Evolutionary conservation across 2,888 invertebrate genomes (phyloP).

Genomic region (Lydus trimaculatus): DNA sequence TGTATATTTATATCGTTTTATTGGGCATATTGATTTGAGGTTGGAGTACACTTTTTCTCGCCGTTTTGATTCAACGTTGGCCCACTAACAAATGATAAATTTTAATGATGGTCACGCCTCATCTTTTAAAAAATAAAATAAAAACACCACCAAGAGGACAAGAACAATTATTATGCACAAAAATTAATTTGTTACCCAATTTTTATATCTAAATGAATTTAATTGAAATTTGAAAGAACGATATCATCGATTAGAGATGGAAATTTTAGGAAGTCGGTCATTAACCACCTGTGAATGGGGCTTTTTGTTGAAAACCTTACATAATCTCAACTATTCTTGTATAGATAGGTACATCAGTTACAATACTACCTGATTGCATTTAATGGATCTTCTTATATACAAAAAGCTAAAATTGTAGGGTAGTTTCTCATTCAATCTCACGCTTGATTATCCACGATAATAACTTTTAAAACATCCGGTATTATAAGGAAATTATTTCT

Average conservation of each 20-base stretch:
- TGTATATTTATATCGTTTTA: constrained; percentile 62
- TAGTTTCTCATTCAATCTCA: neutral
- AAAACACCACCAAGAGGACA: neutral
- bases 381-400: constrained; percentile 6
- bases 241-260: neutral
- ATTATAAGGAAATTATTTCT: neutral
- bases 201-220: neutral
- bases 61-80: constrained; percentile 42
- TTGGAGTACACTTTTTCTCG: constrained; percentile 43
- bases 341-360: neutral
- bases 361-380: constrained; percentile 4
- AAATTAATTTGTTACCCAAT: neutral
- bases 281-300: constrained; percentile 1
- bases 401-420: neutral
- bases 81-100: constrained; percentile 1
- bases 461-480: neutral
- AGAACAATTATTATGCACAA: neutral
- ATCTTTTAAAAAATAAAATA: neutral
- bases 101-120: constrained; percentile 7
- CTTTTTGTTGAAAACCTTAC: neutral
- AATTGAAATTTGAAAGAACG: no score
- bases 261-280: neutral
- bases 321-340: neutral
- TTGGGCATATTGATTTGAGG: constrained; percentile 58
- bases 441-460: constrained; percentile 3